Percentiles rank a stretch among this genome's conserved stretches.
These are phyloP conservation scores for Coelopa pilipes DNA, from an alignment of 2,888 invertebrate genomes.

Conservation along the genomic window DNA sequence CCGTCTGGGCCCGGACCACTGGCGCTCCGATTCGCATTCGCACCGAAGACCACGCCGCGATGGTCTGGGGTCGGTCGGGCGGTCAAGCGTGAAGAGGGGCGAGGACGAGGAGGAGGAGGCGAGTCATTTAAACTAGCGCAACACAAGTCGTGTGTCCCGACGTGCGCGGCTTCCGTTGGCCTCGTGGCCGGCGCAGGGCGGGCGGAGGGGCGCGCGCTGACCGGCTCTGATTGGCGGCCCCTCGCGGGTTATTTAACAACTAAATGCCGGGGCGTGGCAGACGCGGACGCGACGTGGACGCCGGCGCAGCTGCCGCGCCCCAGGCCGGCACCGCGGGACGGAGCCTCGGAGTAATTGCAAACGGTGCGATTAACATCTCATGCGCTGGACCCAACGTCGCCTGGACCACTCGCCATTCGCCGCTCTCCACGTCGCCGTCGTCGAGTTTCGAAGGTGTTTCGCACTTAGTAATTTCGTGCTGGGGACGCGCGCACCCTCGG, in stretches of 20 bases:
- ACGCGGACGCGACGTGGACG: background rate
- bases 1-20: too few relatives aligned
- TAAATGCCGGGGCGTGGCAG: constrained; percentile 47
- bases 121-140: too few relatives aligned
- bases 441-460: constrained; percentile 33
- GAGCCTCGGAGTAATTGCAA: constrained; percentile 27
- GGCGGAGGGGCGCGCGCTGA: background rate
- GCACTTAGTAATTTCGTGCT: constrained; percentile 35
- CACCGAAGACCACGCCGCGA: too few relatives aligned
- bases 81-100: too few relatives aligned
- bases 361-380: constrained; percentile 34
- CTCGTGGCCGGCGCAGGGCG: background rate
- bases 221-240: background rate
- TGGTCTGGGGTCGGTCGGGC: too few relatives aligned
- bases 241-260: constrained; percentile 37
- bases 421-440: constrained; percentile 3
- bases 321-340: background rate
- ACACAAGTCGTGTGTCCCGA: too few relatives aligned
- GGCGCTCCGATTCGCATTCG: too few relatives aligned
- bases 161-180: background rate
- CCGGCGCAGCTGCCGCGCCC: background rate
- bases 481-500: constrained; percentile 18
- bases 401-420: too few relatives aligned
- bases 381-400: constrained; percentile 7
- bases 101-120: too few relatives aligned